Evolutionary conservation across 2,888 invertebrate species (phyloP), one percentile per base, ranked within the genome.

Genomic region (Malthinus flaveolus): DNA sequence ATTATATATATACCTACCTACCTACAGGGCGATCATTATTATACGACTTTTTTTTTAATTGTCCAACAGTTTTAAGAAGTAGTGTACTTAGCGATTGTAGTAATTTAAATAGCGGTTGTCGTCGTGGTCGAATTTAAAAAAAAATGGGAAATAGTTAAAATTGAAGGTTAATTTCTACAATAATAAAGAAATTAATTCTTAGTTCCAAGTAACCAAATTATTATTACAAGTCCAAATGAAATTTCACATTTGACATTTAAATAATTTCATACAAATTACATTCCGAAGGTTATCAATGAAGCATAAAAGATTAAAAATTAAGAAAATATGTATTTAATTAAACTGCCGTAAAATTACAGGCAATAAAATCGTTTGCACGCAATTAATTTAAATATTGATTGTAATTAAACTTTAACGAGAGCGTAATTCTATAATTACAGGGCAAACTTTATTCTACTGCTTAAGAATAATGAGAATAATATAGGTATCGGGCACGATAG

Each of bases 241-340:
- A 49, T 51, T 35, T 57, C 39, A 58, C 57, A 48, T 58, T 35
- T 58, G 57, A 58, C 52, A 58, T 58, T 56, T 56, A 32, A 51
- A 33, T 50, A 45, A 56, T 52, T 54, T 54, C 33, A 51, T 49
- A 58, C 52, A 53, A 58, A 58, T 58, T 58, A 53, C 32, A 49
- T 23, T 33, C 42, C 49, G 48, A 58, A 57, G 57, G 57, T 35
- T 48, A 37, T 32, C 57, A 53, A 49, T 49, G 48, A 48, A 58
- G 35, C 57, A 49, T 52, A 49, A 49, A 35, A 45, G 49, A 56
- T 56, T 56, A 32, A 45, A 56, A 46, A 35, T 36, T 15, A 3
- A 42, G 23, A 46, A 15, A 51, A 48, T 50, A 51, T 44, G 35
- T 9, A 48, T 31, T 45, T 37, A 46, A 56, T 51, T 56, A 51